Conservation (phyloP, 2,113 vertebrate genomes). For the Gavia stellata region DNA sequence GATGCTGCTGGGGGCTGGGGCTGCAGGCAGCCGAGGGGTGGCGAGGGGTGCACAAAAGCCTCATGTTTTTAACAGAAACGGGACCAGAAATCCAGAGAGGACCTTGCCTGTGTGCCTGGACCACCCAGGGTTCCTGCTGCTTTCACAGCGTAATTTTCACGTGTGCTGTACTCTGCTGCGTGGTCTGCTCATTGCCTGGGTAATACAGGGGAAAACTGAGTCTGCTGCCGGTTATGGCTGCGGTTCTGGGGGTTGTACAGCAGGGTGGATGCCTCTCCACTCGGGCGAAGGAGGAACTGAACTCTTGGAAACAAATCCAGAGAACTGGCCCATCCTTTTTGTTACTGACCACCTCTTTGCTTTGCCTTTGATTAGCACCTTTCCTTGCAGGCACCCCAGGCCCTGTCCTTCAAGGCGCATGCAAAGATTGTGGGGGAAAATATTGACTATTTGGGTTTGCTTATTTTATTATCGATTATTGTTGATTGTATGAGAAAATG, state of each 20-base stretch:
- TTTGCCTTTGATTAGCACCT: not conserved
- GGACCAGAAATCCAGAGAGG: not conserved
- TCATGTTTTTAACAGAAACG: not conserved
- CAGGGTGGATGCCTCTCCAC: not conserved
- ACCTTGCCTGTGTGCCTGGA: not conserved
- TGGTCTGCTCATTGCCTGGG: not conserved
- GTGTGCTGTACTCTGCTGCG: rapidly evolving
- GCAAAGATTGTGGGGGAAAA: rapidly evolving
- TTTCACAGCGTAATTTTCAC: not conserved
- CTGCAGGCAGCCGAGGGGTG: not conserved
- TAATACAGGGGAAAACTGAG: not conserved
- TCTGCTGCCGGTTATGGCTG: not conserved
- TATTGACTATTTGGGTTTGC: not conserved
- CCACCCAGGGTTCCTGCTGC: too few species aligned
- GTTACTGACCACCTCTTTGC: not conserved
- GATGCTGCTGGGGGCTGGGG: not conserved
- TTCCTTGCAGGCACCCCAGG: rapidly evolving
- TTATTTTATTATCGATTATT: not conserved
- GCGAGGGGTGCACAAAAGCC: not conserved
- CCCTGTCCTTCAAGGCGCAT: rapidly evolving
- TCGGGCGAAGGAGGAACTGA: rapidly evolving
- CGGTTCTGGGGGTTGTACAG: rapidly evolving
- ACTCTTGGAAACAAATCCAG: not conserved
- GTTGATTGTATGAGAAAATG: not conserved
- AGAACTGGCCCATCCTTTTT: not conserved